Percentiles rank a stretch among this genome's conserved stretches.
Evolutionary conservation across 30 jellyfish, hydroid and myxozoan genomes (phyloP).

Genomic region (Pseudorhiza aurosa): DNA sequence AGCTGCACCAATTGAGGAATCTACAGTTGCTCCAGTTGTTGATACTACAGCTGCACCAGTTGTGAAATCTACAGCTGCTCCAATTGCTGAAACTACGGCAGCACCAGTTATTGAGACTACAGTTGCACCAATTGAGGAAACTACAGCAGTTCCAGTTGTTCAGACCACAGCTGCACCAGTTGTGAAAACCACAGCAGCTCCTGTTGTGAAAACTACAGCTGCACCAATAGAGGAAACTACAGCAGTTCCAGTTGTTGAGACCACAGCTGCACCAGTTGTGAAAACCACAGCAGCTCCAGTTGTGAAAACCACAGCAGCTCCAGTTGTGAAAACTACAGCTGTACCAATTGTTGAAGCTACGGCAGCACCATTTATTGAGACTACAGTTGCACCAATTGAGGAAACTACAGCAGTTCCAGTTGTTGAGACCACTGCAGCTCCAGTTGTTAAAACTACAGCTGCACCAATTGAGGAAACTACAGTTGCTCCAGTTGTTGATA

Average conservation of each 20-base stretch:
- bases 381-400: background rate
- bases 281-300: constrained; percentile 37
- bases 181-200: constrained; percentile 27
- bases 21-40: constrained; percentile 38
- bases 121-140: constrained; percentile 13
- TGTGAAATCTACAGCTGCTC: constrained; percentile 21
- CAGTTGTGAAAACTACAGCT: constrained; percentile 22
- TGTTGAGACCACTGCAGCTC: constrained; percentile 19
- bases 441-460: constrained; percentile 22
- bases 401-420: constrained; percentile 16
- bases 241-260: constrained; percentile 16
- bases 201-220: constrained; percentile 15
- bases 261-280: constrained; percentile 21
- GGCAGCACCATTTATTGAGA: constrained; percentile 13
- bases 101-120: constrained; percentile 8
- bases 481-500: constrained; percentile 34
- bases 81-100: constrained; percentile 10
- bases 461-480: constrained; percentile 36
- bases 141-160: constrained; percentile 25
- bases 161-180: constrained; percentile 26
- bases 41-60: constrained; percentile 22
- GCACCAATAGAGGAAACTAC: constrained; percentile 7
- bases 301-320: constrained; percentile 15
- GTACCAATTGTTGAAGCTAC: constrained; percentile 37
- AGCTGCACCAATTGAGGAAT: constrained; percentile 22